Percentiles rank a stretch among this genome's conserved stretches.
phyloP scores from a whole-genome alignment of 2,113 vertebrate species.

The Rhinoptilus africanus region DNA sequence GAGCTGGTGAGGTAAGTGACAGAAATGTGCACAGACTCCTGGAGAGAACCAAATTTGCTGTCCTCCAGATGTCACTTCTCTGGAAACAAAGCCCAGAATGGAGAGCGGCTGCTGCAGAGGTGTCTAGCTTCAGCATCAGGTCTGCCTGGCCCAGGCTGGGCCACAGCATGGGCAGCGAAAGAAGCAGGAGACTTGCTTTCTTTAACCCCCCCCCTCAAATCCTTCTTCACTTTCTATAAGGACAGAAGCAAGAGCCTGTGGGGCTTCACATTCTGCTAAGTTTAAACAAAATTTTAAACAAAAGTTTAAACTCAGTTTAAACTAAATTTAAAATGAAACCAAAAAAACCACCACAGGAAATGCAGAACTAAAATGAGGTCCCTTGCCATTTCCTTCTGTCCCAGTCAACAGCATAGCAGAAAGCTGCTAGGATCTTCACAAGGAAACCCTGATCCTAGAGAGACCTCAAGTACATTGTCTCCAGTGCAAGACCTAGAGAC shows the following conservation, averaged over 20 bases:
- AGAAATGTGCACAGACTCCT: neutral
- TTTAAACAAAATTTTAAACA: neutral
- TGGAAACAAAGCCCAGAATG: neutral
- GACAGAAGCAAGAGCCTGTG: neutral
- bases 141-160: accelerated
- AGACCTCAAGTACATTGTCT: accelerated
- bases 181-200: neutral
- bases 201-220: neutral
- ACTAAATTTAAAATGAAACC: neutral
- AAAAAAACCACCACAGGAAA: neutral
- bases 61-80: neutral
- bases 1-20: neutral
- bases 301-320: too few relatives aligned
- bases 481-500: neutral
- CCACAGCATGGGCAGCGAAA: neutral
- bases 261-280: neutral
- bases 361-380: accelerated
- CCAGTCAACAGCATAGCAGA: neutral
- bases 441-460: neutral
- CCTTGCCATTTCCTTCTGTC: neutral
- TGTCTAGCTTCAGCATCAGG: neutral
- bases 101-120: constrained; percentile 65
- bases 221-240: neutral
- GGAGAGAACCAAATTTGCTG: neutral
- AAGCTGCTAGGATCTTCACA: neutral